Evolutionary conservation across 2,888 invertebrate genomes (phyloP).

Genomic region (Caenorhabditis zanzibari): DNA sequence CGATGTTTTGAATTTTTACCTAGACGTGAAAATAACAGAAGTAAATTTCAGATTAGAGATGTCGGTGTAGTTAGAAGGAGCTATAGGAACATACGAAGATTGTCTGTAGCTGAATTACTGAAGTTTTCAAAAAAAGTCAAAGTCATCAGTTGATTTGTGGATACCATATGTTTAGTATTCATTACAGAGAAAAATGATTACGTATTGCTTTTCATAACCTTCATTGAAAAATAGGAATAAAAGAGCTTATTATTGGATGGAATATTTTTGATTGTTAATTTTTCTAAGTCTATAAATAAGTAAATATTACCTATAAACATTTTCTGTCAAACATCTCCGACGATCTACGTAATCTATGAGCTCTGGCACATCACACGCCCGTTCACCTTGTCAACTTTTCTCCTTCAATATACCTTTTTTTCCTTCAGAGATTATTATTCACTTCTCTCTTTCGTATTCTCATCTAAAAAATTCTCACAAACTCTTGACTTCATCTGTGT

Average conservation of each 20-base stretch:
- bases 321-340: conserved; percentile 18
- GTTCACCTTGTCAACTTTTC: conserved; percentile 53
- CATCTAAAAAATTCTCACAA: conserved; percentile 20
- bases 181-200: too few species aligned
- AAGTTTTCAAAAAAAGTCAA: too few species aligned
- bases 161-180: too few species aligned
- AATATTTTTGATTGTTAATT: neutral
- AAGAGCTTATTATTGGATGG: too few species aligned
- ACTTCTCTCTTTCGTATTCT: conserved; percentile 17
- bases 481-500: conserved; percentile 50
- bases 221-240: too few species aligned
- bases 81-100: too few species aligned
- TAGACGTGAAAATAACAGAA: neutral
- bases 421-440: conserved; percentile 50
- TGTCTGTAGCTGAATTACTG: too few species aligned
- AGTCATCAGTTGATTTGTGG: too few species aligned
- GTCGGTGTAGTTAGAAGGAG: too few species aligned
- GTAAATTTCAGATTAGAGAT: too few species aligned
- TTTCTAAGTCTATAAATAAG: neutral
- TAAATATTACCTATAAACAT: neutral
- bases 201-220: too few species aligned
- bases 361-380: conserved; percentile 39
- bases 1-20: neutral
- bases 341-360: conserved; percentile 44
- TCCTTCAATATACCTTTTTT: conserved; percentile 19